Conservation (phyloP, 2,113 vertebrate genomes). For the Solea senegalensis region DNA sequence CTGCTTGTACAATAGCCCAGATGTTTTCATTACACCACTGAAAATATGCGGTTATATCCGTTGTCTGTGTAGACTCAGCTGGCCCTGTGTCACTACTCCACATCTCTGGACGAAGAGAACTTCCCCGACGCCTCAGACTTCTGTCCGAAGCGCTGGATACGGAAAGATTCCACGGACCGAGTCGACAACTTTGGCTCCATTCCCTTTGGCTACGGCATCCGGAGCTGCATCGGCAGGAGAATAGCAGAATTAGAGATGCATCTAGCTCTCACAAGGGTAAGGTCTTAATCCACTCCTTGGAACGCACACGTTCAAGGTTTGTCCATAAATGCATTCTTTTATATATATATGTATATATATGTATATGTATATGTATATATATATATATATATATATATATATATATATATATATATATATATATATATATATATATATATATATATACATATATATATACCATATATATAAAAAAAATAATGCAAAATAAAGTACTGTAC, state of each 20-base stretch:
- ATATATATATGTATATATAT: not conserved
- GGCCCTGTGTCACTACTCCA: conserved; percentile 93
- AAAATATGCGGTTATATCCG: not conserved
- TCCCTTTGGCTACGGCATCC: conserved; percentile 92
- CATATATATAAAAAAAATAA: too few species aligned
- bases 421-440: not conserved
- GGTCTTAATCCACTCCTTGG: not conserved
- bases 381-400: not conserved
- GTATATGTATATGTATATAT: not conserved
- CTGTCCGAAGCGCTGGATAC: conserved; percentile 88
- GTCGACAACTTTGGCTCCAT: conserved; percentile 94
- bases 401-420: not conserved
- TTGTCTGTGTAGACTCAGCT: conserved; percentile 85
- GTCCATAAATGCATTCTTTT: too few species aligned
- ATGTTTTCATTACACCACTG: conserved; percentile 44
- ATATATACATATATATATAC: not conserved
- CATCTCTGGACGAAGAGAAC: conserved; percentile 87
- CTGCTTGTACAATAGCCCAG: conserved; percentile 39
- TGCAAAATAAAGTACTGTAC: too few species aligned
- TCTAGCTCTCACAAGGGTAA: conserved; percentile 87
- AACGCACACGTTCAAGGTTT: not conserved
- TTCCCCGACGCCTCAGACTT: conserved; percentile 84
- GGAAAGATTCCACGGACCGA: conserved; percentile 83
- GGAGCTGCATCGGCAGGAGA: conserved; percentile 91
- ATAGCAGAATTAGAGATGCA: conserved; percentile 93